These are phyloP conservation scores for Trematomus bernacchii DNA, from an alignment of 2,797 vertebrate species.

Conservation along the genomic window DNA sequence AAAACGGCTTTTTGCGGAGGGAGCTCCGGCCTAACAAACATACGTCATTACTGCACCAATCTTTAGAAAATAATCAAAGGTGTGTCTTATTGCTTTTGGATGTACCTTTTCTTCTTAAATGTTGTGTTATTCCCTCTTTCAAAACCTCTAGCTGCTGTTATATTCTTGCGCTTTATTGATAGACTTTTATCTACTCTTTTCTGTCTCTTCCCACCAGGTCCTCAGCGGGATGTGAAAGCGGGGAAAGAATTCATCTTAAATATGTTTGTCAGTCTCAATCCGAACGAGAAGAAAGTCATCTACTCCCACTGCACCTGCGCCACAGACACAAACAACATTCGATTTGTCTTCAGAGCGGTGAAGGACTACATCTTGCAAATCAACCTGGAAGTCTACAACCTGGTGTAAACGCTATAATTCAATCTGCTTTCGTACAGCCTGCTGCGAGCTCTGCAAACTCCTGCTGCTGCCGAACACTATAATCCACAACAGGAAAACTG, in stretches of 20 bases:
- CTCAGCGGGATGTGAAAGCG: conserved; percentile 90
- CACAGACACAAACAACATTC: conserved; percentile 92
- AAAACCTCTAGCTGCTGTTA: not conserved
- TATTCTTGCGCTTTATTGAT: not conserved
- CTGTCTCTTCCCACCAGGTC: conserved; percentile 81
- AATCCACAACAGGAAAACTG: conserved; percentile 68
- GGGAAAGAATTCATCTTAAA: conserved; percentile 93
- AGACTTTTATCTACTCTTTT: not conserved
- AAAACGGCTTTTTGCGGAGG: no score
- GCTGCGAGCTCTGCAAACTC: conserved; percentile 54
- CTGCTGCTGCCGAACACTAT: conserved; percentile 60
- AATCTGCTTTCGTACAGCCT: conserved; percentile 24
- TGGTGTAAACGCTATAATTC: conserved; percentile 67
- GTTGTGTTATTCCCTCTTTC: conserved; percentile 11
- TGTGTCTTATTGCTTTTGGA: not conserved
- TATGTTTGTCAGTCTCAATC: conserved; percentile 95
- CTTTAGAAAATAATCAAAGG: not conserved
- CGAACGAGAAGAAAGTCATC: conserved; percentile 92
- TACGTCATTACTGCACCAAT: no score
- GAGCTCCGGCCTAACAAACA: no score
- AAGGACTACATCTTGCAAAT: conserved; percentile 94
- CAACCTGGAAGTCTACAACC: conserved; percentile 83
- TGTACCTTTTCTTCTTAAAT: not conserved
- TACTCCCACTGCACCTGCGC: conserved; percentile 93
- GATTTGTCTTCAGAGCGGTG: conserved; percentile 90